Conservation (phyloP, 2,113 vertebrate species). For the Oryzias woworae region DNA sequence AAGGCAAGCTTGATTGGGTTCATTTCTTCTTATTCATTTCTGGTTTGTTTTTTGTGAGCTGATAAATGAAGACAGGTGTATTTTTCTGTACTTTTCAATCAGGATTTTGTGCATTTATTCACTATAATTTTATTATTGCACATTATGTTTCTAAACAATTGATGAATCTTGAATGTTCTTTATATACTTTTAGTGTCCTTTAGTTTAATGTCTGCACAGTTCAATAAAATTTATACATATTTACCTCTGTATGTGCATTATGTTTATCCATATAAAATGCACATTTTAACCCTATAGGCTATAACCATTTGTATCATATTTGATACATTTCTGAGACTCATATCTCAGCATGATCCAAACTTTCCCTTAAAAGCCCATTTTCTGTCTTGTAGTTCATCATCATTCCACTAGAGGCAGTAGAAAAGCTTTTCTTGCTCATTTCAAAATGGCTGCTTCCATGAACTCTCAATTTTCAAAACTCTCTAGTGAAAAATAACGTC, state of each 20-base stretch:
- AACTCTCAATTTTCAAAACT: too few relatives aligned
- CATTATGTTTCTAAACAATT: slow-evolving; percentile 25
- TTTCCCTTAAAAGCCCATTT: too few relatives aligned
- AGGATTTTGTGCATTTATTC: slow-evolving; percentile 39
- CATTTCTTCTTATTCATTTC: slow-evolving; percentile 22
- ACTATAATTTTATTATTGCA: slow-evolving; percentile 18
- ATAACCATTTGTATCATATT: too few relatives aligned
- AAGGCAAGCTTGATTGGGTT: background rate
- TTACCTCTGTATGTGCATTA: slow-evolving; percentile 33
- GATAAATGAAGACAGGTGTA: slow-evolving; percentile 58
- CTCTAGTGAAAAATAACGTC: too few relatives aligned
- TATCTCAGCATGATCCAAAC: too few relatives aligned
- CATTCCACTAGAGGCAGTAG: too few relatives aligned
- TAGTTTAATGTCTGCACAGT: slow-evolving; percentile 23
- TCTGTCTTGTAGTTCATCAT: too few relatives aligned
- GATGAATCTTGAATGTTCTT: slow-evolving; percentile 11
- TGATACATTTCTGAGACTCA: too few relatives aligned
- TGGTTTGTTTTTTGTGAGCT: slow-evolving; percentile 44
- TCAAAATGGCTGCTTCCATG: too few relatives aligned
- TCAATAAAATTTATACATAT: slow-evolving; percentile 29
- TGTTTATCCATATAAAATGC: too few relatives aligned
- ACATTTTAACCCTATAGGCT: too few relatives aligned
- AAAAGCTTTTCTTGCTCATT: too few relatives aligned
- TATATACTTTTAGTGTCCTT: slow-evolving; percentile 26
- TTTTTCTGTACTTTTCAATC: slow-evolving; percentile 47